phyloP scores from a whole-genome alignment of 2,797 vertebrate species.

The Pelodytes ibericus region DNA sequence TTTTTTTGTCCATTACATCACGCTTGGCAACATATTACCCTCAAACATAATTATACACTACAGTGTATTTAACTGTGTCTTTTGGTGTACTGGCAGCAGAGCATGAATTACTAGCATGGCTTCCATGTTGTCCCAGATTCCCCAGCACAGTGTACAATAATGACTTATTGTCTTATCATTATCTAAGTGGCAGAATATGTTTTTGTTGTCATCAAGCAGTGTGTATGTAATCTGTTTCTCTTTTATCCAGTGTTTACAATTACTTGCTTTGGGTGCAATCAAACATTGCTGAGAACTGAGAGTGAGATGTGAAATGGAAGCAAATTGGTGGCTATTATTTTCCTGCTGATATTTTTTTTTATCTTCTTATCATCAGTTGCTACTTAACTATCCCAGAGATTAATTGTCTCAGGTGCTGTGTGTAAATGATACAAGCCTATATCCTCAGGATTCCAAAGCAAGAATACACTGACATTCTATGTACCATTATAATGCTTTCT shows the following conservation, averaged over 20 bases:
- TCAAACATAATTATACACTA: constrained; percentile 17
- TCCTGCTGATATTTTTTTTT: background rate
- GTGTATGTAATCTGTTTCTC: background rate
- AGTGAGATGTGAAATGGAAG: background rate
- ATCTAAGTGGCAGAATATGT: constrained; percentile 8
- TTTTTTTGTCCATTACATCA: no score
- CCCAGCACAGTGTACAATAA: constrained; percentile 5
- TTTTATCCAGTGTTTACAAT: background rate
- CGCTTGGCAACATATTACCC: constrained; percentile 13
- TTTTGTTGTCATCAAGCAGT: background rate
- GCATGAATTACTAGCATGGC: constrained; percentile 29
- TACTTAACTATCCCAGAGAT: background rate
- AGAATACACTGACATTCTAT: no score
- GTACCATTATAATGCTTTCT: no score
- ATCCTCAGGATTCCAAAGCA: no score
- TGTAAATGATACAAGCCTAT: no score
- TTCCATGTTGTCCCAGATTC: constrained; percentile 38
- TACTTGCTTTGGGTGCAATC: background rate
- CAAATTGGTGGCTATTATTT: background rate
- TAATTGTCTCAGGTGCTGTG: background rate
- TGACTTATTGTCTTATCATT: constrained; percentile 26
- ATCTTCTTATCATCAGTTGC: background rate
- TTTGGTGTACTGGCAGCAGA: background rate
- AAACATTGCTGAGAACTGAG: background rate
- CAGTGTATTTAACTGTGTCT: constrained; percentile 21